Percentiles rank a stretch among this genome's conserved stretches.
These are phyloP conservation scores for Poecile montanus DNA, from an alignment of 2,797 vertebrate genomes.

Conservation along the genomic window DNA sequence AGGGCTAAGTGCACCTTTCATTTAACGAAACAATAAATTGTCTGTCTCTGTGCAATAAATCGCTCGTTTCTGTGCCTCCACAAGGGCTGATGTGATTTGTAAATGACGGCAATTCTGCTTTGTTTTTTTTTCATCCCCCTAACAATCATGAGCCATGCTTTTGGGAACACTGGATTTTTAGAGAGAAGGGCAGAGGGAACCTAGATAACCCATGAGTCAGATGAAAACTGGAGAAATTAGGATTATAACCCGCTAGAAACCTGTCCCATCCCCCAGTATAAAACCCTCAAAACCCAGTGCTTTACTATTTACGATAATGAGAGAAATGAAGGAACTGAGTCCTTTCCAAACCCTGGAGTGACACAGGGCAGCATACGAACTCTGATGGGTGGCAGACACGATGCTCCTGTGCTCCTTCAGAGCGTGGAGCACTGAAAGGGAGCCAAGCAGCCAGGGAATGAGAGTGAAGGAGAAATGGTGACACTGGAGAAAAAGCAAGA, in stretches of 20 bases:
- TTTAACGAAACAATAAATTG: slow-evolving; percentile 33
- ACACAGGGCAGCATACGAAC: background rate
- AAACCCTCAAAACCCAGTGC: background rate
- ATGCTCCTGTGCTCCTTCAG: background rate
- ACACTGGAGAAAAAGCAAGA: background rate
- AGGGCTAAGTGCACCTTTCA: background rate
- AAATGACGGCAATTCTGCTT: background rate
- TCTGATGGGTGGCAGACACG: background rate
- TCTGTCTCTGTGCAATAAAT: background rate
- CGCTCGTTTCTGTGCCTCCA: background rate
- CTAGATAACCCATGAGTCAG: background rate
- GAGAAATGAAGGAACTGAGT: background rate
- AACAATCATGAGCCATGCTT: rapidly evolving
- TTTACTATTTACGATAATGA: background rate
- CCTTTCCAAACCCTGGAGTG: background rate
- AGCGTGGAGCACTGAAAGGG: background rate
- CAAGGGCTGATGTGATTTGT: background rate
- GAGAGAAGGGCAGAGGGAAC: background rate
- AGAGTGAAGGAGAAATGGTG: background rate
- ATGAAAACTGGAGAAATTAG: background rate
- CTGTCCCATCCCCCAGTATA: rapidly evolving
- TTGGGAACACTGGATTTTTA: background rate
- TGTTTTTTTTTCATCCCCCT: background rate
- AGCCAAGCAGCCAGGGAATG: background rate
- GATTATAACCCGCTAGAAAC: background rate